A percentile compares a stretch with the other conserved stretches of the same genome.
phyloP scores from a whole-genome alignment of 2,888 invertebrate species.

The Nemotelus nigrinus region DNA sequence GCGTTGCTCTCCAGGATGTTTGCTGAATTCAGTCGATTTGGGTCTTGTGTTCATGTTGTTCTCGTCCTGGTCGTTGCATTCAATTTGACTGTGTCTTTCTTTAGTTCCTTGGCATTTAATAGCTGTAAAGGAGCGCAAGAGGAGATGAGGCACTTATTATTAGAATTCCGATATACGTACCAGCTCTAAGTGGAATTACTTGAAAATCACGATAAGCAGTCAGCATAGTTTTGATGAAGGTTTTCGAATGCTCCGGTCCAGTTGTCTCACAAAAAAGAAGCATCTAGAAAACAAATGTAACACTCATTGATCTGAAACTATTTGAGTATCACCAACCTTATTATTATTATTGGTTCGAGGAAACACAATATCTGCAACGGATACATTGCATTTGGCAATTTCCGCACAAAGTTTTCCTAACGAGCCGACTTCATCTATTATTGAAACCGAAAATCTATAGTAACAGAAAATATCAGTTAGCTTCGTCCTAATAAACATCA shows the following conservation, averaged over 20 bases:
- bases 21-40: too few relatives aligned
- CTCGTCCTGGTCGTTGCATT: not conserved
- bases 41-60: not conserved
- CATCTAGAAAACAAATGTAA: constrained; percentile 25
- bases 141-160: not conserved
- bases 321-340: not conserved
- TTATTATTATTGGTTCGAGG: not conserved
- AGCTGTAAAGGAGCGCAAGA: not conserved
- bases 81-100: not conserved
- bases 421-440: constrained; percentile 19
- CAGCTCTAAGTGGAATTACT: constrained; percentile 3
- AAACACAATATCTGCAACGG: constrained; percentile 16
- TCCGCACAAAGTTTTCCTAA: constrained; percentile 6
- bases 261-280: constrained; percentile 22
- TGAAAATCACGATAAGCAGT: constrained; percentile 22
- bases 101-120: not conserved
- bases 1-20: too few relatives aligned
- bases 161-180: not conserved
- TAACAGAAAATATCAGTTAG: not conserved
- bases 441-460: constrained; percentile 21
- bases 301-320: not conserved
- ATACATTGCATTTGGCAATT: not conserved
- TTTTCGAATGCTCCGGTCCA: constrained; percentile 25
- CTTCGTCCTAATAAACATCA: too few relatives aligned
- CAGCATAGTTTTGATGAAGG: constrained; percentile 27